A percentile compares a stretch with the other conserved stretches of the same genome.
Conservation (phyloP, 2,888 invertebrate genomes). For the Candidula unifasciata region DNA sequence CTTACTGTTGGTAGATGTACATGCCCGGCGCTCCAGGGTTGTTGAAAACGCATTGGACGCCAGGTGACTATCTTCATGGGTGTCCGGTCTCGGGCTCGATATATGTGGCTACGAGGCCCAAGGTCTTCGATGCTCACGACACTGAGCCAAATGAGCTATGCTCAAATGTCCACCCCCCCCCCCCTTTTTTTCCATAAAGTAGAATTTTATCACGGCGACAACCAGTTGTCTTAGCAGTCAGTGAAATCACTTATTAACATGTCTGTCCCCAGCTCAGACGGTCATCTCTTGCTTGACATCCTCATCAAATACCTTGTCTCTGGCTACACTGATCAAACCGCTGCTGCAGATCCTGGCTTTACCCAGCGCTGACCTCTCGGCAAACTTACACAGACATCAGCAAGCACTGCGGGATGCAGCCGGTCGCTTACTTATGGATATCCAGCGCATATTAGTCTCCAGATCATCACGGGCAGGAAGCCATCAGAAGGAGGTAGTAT, state of each 20-base stretch:
- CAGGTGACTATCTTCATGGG: too few relatives aligned
- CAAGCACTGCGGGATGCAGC: background rate
- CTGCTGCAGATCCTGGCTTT: conserved; percentile 31
- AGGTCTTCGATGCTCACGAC: too few relatives aligned
- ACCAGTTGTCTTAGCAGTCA: too few relatives aligned
- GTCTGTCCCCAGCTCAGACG: conserved; percentile 4
- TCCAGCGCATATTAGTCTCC: background rate
- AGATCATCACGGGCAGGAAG: background rate
- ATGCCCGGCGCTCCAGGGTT: too few relatives aligned
- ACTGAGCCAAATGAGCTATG: too few relatives aligned
- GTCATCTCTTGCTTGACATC: background rate
- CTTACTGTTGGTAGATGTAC: too few relatives aligned
- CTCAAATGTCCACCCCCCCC: too few relatives aligned
- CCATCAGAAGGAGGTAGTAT: background rate
- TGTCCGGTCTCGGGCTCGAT: too few relatives aligned
- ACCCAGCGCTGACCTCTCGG: background rate
- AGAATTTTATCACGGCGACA: too few relatives aligned
- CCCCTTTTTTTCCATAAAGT: too few relatives aligned
- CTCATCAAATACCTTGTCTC: background rate
- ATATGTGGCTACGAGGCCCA: too few relatives aligned
- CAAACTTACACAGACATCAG: background rate
- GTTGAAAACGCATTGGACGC: too few relatives aligned
- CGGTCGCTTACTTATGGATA: conserved; percentile 1
- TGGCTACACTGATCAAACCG: conserved; percentile 40
- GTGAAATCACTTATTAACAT: background rate